Base-by-base conservation (phyloP, 2,113 vertebrate genomes). In the Poecile atricapillus region DNA sequence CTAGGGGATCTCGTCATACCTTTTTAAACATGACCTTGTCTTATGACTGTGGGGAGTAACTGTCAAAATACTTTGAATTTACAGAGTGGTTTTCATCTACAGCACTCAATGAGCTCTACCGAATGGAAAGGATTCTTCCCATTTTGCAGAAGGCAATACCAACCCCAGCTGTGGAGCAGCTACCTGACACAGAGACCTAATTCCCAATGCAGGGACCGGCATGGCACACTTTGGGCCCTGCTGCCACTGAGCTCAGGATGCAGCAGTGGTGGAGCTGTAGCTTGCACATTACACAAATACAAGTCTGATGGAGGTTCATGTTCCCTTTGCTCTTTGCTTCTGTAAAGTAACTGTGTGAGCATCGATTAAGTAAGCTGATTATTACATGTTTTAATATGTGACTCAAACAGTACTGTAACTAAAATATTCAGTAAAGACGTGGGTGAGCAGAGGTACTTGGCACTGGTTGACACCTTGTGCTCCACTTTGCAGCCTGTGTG, bases 141-240 rank as follows among this genome's bases (percentile, higher is more conserved):
- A 6, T 68, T 77, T 86, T 63, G 64, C 37, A 53, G 64, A 43
- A 52, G 41, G 35, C 0, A 0, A 81, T n/a, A 93, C 13, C 11
- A 41, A 17, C 25, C 82, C 15, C 12, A 52, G 68, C 41, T 82
- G 3, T 0, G 3, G 78, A 94, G 77, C 58, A 56, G 25, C 60
- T 83, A 13, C n/a, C 24, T 83, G 71, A 83, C 75, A 74, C 75
- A 89, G 37, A 94, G 53, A 68, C 76, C 83, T 71, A 39, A 27
- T 92, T 94, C 60, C 56, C 18, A 19, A 1, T 60, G 56, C n/a
- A 82, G 2, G 2, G 70, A 76, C 58, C 70, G 53, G 58, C 28
- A n/a, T 0, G 0, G 16, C 0, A 1, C 0, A 1, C 69, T 81
- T 75, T 49, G 62, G 19, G 46, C 20, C 13, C 18, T 7, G 1